phyloP scores from a whole-genome alignment of 2,113 vertebrate genomes.

The Petromus typicus region DNA sequence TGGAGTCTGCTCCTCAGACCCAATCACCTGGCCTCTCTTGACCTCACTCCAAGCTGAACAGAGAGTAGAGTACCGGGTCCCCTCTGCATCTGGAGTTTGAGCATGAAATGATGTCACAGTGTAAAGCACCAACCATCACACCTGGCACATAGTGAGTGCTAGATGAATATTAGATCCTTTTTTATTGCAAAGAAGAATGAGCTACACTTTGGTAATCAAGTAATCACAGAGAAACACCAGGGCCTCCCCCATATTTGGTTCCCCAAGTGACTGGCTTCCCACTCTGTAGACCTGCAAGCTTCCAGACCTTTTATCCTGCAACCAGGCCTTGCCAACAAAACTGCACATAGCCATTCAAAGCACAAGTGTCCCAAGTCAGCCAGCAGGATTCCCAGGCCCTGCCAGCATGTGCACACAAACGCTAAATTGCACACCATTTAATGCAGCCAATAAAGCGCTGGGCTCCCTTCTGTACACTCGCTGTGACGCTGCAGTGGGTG shows the following conservation, averaged over 20 bases:
- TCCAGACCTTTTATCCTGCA: slow-evolving; percentile 37
- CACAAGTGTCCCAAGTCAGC: background rate
- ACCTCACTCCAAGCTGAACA: background rate
- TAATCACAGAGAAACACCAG: slow-evolving; percentile 30
- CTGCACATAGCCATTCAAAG: slow-evolving; percentile 32
- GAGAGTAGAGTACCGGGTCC: too few relatives aligned
- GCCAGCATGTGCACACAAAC: slow-evolving; percentile 42
- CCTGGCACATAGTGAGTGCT: background rate
- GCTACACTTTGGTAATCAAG: slow-evolving; percentile 57
- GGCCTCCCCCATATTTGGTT: background rate
- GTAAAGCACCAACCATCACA: background rate
- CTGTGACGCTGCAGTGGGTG: background rate
- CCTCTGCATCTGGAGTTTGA: background rate
- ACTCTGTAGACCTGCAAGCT: background rate
- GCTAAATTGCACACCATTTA: background rate
- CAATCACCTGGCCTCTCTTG: background rate
- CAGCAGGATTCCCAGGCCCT: slow-evolving; percentile 31
- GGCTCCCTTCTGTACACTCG: background rate
- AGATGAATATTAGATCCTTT: background rate
- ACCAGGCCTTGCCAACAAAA: slow-evolving; percentile 33
- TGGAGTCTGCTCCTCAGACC: background rate
- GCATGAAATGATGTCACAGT: background rate
- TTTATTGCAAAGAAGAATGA: background rate
- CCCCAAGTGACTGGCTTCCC: background rate
- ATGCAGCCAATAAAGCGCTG: background rate